Conservation (phyloP, 92 coral and sea anemone genomes). For the Plumapathes pennacea region DNA sequence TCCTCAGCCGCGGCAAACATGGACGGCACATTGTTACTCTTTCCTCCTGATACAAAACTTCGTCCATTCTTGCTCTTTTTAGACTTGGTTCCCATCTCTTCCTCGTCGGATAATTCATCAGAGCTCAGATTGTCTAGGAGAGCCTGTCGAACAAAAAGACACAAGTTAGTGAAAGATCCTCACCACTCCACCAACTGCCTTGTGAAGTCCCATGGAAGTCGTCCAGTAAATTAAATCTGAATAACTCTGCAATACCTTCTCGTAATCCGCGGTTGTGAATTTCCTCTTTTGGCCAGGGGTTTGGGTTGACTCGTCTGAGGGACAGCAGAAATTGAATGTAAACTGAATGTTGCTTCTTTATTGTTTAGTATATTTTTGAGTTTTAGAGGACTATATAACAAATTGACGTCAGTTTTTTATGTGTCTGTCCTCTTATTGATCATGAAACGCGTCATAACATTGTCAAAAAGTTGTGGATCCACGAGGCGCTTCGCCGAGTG, state of each 20-base stretch:
- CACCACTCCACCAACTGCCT: too few species aligned
- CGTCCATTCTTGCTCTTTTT: slow-evolving; percentile 55
- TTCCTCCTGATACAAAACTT: slow-evolving; percentile 19
- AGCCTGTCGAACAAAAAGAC: slow-evolving; percentile 39
- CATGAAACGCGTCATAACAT: too few species aligned
- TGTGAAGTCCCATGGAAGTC: too few species aligned
- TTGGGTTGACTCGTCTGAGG: slow-evolving; percentile 5
- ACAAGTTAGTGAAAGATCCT: background rate
- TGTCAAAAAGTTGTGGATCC: too few species aligned
- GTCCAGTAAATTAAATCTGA: background rate
- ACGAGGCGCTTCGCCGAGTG: too few species aligned
- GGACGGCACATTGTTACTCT: slow-evolving; percentile 67
- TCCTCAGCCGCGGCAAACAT: slow-evolving; percentile 98
- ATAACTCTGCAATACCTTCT: slow-evolving; percentile 52
- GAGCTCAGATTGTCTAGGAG: slow-evolving; percentile 91
- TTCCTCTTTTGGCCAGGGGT: slow-evolving; percentile 52
- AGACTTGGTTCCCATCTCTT: slow-evolving; percentile 17
- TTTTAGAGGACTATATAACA: too few species aligned
- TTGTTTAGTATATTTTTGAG: too few species aligned
- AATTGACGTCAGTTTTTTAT: too few species aligned
- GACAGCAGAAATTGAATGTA: too few species aligned
- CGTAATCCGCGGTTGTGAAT: slow-evolving; percentile 84
- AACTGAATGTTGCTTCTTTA: too few species aligned
- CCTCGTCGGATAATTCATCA: slow-evolving; percentile 90
- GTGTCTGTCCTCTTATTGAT: too few species aligned